These are phyloP conservation scores for Anticlea derivata DNA, from an alignment of 2,888 invertebrate species.

Conservation along the genomic window DNA sequence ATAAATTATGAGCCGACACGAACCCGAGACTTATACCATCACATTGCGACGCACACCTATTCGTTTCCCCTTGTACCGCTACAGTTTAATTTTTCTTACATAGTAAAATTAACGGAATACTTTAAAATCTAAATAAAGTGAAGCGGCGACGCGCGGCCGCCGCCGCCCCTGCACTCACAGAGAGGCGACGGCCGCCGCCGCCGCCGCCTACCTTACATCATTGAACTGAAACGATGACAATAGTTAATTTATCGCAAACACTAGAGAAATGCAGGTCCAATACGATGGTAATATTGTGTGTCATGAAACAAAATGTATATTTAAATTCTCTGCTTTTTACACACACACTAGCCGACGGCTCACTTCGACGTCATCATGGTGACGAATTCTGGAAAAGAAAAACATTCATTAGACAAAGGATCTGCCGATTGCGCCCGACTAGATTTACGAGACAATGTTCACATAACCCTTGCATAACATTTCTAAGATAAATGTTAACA, in stretches of 20 bases:
- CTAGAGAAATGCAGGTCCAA: constrained; percentile 85
- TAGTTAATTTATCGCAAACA: constrained; percentile 83
- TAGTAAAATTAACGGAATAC: constrained; percentile 83
- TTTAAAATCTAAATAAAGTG: constrained; percentile 80
- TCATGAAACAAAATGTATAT: constrained; percentile 86
- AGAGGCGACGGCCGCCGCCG: constrained; percentile 33
- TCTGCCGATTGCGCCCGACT: neutral
- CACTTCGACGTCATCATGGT: constrained; percentile 99
- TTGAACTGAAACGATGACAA: constrained; percentile 82
- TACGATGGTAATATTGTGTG: constrained; percentile 85
- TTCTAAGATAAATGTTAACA: constrained; percentile 58
- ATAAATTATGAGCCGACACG: constrained; percentile 67
- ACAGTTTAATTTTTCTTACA: constrained; percentile 76
- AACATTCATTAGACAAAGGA: constrained; percentile 40
- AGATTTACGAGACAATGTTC: constrained; percentile 27
- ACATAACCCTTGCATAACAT: constrained; percentile 54
- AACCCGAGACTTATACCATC: constrained; percentile 64
- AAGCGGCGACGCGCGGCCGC: constrained; percentile 51
- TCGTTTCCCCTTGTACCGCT: constrained; percentile 78
- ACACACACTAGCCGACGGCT: constrained; percentile 88
- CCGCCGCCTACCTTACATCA: constrained; percentile 55
- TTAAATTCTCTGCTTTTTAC: constrained; percentile 85
- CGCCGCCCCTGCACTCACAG: constrained; percentile 35
- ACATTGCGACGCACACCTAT: constrained; percentile 77
- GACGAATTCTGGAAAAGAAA: constrained; percentile 93